Evolutionary conservation across 2,113 vertebrate genomes (phyloP), one percentile per base, ranked within the genome.

Genomic region (Mellivora capensis): DNA sequence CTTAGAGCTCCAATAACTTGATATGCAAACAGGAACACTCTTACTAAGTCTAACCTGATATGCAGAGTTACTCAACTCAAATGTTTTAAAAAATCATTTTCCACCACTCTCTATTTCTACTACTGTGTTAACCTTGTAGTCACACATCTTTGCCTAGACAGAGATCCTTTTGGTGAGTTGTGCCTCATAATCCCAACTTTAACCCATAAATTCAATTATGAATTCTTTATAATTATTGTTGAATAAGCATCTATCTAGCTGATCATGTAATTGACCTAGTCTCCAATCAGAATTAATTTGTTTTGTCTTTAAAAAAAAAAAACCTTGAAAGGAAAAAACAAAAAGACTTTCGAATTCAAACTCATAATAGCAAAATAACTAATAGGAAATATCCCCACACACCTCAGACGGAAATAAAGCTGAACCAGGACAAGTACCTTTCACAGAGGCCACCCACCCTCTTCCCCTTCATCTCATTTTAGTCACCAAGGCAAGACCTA

Each of bases 1-100:
- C 25, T 88, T 27, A 49, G n/a, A 85, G 18, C 37, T 93, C 87
- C 79, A 79, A 61, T 81, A 96, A 15, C 25, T 86, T 89, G 69
- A 77, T 27, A 57, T 11, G 23, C 23, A 81, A 79, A 61, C 1
- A 84, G 34, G 37, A 64, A 69, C n/a, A 85, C 2, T 37, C 13
- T 5, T 23, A 42, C 14, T 77, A 37, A 17, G 21, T 18, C 7
- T n/a, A 69, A 42, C 34, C 25, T 17, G 85, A 72, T n/a, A 42
- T 5, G 14, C n/a, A 90, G 12, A 59, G 25, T 87, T 47, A 47
- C 10, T 34, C 71, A 57, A 82, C 37, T 4, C 34, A 74, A 34
- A 6, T 31, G 27, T 47, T 29, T 88, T 76, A 39, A 80, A 67
- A 42, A 80, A 34, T 27, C 18, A 1, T 72, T 52, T 67, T 57